A percentile compares a stretch with the other conserved stretches of the same genome.
Conservation (phyloP, 2,797 vertebrate genomes). For the Scyliorhinus canicula region DNA sequence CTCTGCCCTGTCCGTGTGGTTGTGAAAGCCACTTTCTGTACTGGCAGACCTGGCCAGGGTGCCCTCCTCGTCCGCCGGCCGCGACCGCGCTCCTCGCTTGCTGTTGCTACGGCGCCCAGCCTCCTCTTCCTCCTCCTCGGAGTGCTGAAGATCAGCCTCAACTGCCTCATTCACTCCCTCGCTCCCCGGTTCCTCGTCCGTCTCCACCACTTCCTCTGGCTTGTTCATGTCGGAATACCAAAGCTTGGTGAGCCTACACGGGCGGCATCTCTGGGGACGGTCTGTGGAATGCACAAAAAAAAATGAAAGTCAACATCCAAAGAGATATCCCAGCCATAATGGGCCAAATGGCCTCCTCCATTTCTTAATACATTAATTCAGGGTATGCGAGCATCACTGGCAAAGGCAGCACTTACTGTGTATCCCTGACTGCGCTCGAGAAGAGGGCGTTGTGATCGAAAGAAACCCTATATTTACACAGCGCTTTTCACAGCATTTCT, state of each 20-base stretch:
- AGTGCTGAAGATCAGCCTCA: slow-evolving; percentile 70
- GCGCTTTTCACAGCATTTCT: background rate
- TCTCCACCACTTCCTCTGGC: slow-evolving; percentile 60
- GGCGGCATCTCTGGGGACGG: slow-evolving; percentile 58
- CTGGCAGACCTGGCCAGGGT: slow-evolving; percentile 81
- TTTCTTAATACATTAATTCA: too few species aligned
- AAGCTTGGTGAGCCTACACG: slow-evolving; percentile 51
- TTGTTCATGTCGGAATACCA: slow-evolving; percentile 71
- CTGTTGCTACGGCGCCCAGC: slow-evolving; percentile 43
- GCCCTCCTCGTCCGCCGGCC: slow-evolving; percentile 59
- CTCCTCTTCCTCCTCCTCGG: slow-evolving; percentile 56
- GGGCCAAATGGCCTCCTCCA: background rate
- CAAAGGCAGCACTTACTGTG: too few species aligned
- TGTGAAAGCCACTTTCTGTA: slow-evolving; percentile 92
- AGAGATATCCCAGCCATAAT: background rate
- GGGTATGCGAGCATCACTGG: too few species aligned
- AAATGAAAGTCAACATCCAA: slow-evolving; percentile 18
- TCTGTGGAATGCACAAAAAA: slow-evolving; percentile 48
- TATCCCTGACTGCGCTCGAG: too few species aligned
- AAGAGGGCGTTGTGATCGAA: background rate
- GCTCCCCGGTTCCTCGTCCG: slow-evolving; percentile 61
- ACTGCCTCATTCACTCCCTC: slow-evolving; percentile 69
- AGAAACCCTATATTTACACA: background rate
- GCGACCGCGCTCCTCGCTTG: slow-evolving; percentile 45
- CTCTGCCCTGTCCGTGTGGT: slow-evolving; percentile 84